phyloP scores from a whole-genome alignment of 2,113 vertebrate genomes.

The Pollachius pollachius region DNA sequence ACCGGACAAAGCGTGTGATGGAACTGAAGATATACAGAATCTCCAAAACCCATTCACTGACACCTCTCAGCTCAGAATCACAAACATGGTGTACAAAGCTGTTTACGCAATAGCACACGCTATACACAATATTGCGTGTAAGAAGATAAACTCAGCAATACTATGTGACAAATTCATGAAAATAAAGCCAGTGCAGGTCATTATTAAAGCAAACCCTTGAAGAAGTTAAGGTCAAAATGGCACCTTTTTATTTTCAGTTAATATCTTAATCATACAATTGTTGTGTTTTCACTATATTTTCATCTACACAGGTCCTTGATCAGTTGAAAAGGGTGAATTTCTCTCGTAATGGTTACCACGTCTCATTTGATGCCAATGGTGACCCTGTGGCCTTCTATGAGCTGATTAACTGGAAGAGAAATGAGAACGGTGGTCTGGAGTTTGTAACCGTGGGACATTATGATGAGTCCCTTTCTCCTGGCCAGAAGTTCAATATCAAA shows the following conservation, averaged over 20 bases:
- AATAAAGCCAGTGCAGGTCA: constrained; percentile 55
- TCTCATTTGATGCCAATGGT: constrained; percentile 66
- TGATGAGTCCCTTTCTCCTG: constrained; percentile 52
- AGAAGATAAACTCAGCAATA: constrained; percentile 18
- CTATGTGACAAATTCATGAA: constrained; percentile 41
- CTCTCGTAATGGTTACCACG: constrained; percentile 52
- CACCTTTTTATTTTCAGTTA: too few species aligned
- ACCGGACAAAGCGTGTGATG: constrained; percentile 42
- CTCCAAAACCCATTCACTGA: constrained; percentile 62
- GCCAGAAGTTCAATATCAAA: constrained; percentile 53
- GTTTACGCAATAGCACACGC: constrained; percentile 70
- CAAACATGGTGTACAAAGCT: constrained; percentile 73
- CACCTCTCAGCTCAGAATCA: constrained; percentile 63
- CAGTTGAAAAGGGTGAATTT: constrained; percentile 58
- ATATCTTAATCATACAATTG: not conserved
- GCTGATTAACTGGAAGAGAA: constrained; percentile 68
- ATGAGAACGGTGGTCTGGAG: constrained; percentile 30
- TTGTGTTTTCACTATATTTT: not conserved
- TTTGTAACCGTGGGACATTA: constrained; percentile 61
- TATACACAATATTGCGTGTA: constrained; percentile 52
- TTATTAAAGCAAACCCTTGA: too few species aligned
- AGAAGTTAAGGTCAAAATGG: too few species aligned
- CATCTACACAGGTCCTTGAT: constrained; percentile 45
- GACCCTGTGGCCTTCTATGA: constrained; percentile 67
- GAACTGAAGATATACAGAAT: constrained; percentile 47